These are phyloP conservation scores for Leptoclinus maculatus DNA, from an alignment of 2,797 vertebrate genomes.

Conservation along the genomic window DNA sequence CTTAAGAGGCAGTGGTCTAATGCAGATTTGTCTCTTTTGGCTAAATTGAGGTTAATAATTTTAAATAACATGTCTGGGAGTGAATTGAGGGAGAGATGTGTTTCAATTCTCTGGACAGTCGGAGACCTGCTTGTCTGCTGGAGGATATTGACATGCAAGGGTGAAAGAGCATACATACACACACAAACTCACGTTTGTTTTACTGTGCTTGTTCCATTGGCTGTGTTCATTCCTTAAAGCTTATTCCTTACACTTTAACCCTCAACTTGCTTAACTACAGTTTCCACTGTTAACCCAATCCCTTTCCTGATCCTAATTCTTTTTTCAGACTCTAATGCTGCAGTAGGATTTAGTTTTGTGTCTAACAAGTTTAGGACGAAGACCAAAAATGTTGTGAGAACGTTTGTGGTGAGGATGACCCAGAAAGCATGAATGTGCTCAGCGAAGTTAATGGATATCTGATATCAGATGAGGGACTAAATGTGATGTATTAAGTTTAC, in stretches of 20 bases:
- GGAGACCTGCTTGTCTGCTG: conserved; percentile 72
- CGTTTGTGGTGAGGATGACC: background rate
- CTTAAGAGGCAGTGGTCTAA: conserved; percentile 96
- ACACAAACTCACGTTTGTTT: conserved; percentile 5
- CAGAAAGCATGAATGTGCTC: background rate
- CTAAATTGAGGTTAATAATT: conserved; percentile 99
- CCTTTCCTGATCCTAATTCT: background rate
- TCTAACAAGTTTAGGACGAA: background rate
- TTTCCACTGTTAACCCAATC: background rate
- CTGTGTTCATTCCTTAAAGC: background rate
- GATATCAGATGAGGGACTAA: background rate
- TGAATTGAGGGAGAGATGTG: conserved; percentile 86
- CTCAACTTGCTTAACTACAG: background rate
- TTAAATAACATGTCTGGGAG: conserved; percentile 96
- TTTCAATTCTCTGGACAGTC: conserved; percentile 90
- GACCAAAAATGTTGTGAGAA: background rate
- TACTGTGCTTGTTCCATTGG: conserved; percentile 1
- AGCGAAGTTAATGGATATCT: background rate
- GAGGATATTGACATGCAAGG: conserved; percentile 72
- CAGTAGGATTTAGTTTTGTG: conserved; percentile 1
- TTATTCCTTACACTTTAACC: background rate
- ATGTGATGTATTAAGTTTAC: background rate
- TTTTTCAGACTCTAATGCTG: conserved; percentile 10
- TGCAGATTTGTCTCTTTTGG: conserved; percentile 92
- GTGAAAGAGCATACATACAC: conserved; percentile 37